Base-by-base conservation (phyloP, 2,797 vertebrate species). In the Coranthus polyacanthus region DNA sequence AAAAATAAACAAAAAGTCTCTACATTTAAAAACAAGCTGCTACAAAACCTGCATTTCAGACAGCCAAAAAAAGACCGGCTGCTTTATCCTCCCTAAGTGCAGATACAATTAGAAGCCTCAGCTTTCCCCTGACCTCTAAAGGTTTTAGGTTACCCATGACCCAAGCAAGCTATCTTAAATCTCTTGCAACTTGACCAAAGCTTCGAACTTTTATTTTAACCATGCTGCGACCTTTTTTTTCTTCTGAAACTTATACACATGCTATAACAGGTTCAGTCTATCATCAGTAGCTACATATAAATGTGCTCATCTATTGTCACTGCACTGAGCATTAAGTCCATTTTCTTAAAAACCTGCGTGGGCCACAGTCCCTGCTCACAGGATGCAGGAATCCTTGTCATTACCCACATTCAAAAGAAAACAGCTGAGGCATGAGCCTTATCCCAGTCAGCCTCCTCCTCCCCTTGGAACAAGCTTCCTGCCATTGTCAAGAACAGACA, bases 401-500 rank as follows among this genome's bases (percentile, higher is more conserved):
- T 77, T 80, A 77, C 50, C 70, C 43, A 7, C 76, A 66, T 80
- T 83, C 69, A 76, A 79, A 87, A 71, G 72, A 79, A 81, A 84
- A 83, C 82, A 86, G 85, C 85, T 81, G 86, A 84, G 78, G 64
- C 75, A 66, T 68, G 54, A 81, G 72, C 64, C 68, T 81, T 54
- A 63, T 80, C 78, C 75, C 41, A 43, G 66, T 56, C 60, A 18
- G 63, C 69, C 82, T 57, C 69, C 76, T 80, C 78, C 85, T 84
- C 78, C 74, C 57, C 26, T 54, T 51, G 63, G 71, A 79, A 66
- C 65, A 12, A 58, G 75, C 78, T 84, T 89, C 83, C 89, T 87
- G 70, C 75, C 74, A 79, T 85, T 85, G 84, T 85, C 82, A 81
- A 68, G 68, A 77, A 84, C 77, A 75, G 72, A 85, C 71, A 74